Conservation (phyloP, 2,113 vertebrate species). For the Acanthochromis polyacanthus region DNA sequence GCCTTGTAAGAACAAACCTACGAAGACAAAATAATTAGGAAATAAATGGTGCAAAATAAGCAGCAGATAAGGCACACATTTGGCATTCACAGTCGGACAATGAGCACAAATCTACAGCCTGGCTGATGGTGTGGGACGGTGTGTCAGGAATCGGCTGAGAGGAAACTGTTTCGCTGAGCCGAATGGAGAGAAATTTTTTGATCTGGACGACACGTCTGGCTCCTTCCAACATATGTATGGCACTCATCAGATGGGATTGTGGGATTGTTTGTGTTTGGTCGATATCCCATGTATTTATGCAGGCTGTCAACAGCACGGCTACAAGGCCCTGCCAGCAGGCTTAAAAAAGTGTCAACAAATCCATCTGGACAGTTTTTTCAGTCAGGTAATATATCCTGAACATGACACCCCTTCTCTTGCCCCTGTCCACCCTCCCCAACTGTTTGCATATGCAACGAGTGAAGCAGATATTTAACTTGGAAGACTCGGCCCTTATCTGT, state of each 20-base stretch:
- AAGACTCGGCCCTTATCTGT: constrained; percentile 43
- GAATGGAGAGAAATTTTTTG: not conserved
- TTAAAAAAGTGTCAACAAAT: constrained; percentile 69
- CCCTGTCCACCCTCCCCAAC: not conserved
- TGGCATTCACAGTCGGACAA: constrained; percentile 22
- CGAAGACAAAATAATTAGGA: constrained; percentile 33
- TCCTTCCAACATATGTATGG: constrained; percentile 22
- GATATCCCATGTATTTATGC: constrained; percentile 63
- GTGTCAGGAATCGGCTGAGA: not conserved
- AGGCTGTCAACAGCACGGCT: constrained; percentile 59
- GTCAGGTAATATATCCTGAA: constrained; percentile 66
- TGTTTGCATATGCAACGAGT: constrained; percentile 44
- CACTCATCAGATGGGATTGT: constrained; percentile 43
- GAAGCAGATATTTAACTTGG: constrained; percentile 63
- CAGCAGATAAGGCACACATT: constrained; percentile 15
- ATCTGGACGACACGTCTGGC: constrained; percentile 13
- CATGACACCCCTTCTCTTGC: constrained; percentile 30
- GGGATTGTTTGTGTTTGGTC: constrained; percentile 64
- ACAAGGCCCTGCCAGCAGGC: constrained; percentile 51
- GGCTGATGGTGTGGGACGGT: not conserved
- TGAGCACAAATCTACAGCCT: constrained; percentile 10
- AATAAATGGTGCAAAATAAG: constrained; percentile 16
- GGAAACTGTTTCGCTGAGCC: not conserved
- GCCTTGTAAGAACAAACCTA: constrained; percentile 31
- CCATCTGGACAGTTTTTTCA: constrained; percentile 63